phyloP scores from a whole-genome alignment of 1,140 invertebrate genomes.

The Sycobia sp. region DNA sequence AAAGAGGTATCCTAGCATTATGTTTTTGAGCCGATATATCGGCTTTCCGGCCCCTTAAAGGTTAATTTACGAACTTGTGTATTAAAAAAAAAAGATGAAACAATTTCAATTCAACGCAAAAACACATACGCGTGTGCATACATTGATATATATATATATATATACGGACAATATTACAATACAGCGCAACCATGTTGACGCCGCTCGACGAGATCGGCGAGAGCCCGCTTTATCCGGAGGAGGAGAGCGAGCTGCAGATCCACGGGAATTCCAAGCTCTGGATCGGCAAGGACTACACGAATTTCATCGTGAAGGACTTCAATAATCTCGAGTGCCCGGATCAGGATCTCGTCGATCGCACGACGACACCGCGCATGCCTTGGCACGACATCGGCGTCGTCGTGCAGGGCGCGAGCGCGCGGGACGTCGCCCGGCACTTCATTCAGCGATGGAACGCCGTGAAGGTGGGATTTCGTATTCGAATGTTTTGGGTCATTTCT shows the following conservation, averaged over 20 bases:
- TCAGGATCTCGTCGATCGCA: constrained; percentile 85
- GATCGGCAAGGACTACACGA: constrained; percentile 97
- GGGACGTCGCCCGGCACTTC: constrained; percentile 94
- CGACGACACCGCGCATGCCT: constrained; percentile 91
- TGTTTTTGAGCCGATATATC: too few species aligned
- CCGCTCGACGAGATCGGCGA: constrained; percentile 37
- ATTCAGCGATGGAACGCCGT: constrained; percentile 97
- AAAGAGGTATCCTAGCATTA: too few species aligned
- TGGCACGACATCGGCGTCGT: constrained; percentile 96
- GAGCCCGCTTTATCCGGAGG: too few species aligned
- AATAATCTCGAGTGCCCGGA: constrained; percentile 87
- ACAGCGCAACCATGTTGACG: constrained; percentile 33
- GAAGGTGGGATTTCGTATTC: constrained; percentile 80
- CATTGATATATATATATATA: too few species aligned
- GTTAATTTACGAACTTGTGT: too few species aligned
- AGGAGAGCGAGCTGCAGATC: too few species aligned
- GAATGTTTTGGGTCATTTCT: too few species aligned
- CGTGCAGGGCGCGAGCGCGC: constrained; percentile 82
- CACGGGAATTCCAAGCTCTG: constrained; percentile 84
- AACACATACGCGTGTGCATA: too few species aligned
- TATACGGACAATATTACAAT: too few species aligned
- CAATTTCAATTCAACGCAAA: too few species aligned
- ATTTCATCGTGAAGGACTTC: constrained; percentile 99
- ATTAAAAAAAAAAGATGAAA: too few species aligned
- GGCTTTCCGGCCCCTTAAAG: too few species aligned